Base-by-base conservation (phyloP, 2,888 invertebrate genomes). In the Phyllotreta cruciferae region DNA sequence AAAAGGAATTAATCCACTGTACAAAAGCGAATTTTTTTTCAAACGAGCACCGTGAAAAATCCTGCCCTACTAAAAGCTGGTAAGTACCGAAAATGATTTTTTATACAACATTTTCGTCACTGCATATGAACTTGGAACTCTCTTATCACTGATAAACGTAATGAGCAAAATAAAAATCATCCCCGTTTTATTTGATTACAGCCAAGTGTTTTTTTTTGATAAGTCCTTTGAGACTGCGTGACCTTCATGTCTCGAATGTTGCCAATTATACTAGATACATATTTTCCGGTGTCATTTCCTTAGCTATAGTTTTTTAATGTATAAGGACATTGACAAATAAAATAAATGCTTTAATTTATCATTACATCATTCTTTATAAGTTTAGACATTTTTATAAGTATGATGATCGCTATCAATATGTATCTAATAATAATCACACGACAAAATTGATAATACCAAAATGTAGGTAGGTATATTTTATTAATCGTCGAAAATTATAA, bases 101-200 rank as follows among this genome's bases (percentile, higher is more conserved):
- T 74, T 71, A 67, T 56, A 56, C 41, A 55, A 58, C 67, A 68
- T 71, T 71, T 71, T 69, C 70, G 47, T 55, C 62, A 67, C 64
- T 60, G 41, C 63, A 58, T 54, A 49, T 72, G 76, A 78, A 77
- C 78, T 77, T 78, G 75, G 76, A 73, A 76, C 77, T 71, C 60
- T 68, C 69, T 76, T 77, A 77, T 75, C 77, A 67, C 60, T 56
- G 67, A 72, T 74, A 75, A 75, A 71, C 67, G 66, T 58, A 42
- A 50, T 70, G 67, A 24, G 24, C 24, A 24, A 68, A 68, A 69
- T 70, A 71, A 71, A 74, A 76, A 75, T 71, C 69, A 70, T 70
- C 74, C 76, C 75, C 69, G 67, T 74, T 74, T 72, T 73, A 65
- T 64, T 70, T 71, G 74, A 75, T 73, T 73, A 70, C 44, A 61